These are phyloP conservation scores for Solenodon paradoxus DNA, from an alignment of 2,113 vertebrate species.

Conservation along the genomic window DNA sequence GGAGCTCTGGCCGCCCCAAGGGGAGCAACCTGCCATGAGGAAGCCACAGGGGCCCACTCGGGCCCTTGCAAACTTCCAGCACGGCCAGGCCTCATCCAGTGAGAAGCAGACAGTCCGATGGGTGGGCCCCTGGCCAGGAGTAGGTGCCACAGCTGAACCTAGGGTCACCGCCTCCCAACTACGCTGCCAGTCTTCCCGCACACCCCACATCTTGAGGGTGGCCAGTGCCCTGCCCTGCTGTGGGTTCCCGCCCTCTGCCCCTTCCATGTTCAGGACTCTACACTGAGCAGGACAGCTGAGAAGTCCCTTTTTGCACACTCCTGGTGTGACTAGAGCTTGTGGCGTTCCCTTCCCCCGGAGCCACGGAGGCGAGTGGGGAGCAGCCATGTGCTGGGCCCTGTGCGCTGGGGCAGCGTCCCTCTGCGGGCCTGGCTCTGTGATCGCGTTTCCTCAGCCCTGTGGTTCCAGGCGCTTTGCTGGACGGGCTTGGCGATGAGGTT, in stretches of 20 bases:
- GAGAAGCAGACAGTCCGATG: not conserved
- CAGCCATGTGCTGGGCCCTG: accelerated
- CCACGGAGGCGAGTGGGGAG: not conserved
- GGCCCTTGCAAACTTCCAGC: not conserved
- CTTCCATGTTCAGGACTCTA: not conserved
- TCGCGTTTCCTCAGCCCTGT: not conserved
- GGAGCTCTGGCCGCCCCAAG: not conserved
- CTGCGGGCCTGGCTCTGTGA: not conserved
- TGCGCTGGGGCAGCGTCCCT: accelerated
- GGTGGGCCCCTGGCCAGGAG: not conserved
- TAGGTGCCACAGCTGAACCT: not conserved
- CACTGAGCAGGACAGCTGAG: not conserved
- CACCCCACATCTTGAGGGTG: not conserved
- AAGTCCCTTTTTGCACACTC: not conserved
- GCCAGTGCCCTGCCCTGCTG: not conserved
- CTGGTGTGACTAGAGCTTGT: not conserved
- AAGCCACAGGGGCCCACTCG: not conserved
- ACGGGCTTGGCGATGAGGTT: not conserved
- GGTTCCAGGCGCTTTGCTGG: not conserved
- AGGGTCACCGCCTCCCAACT: not conserved
- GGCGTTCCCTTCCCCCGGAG: not conserved
- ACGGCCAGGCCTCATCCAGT: not conserved
- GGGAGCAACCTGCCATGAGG: too few species aligned
- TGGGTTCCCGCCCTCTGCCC: not conserved
- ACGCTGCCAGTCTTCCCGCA: not conserved